Evolutionary conservation across 2,113 vertebrate species (phyloP), one percentile per base, ranked within the genome.

Genomic region (Thymallus thymallus): DNA sequence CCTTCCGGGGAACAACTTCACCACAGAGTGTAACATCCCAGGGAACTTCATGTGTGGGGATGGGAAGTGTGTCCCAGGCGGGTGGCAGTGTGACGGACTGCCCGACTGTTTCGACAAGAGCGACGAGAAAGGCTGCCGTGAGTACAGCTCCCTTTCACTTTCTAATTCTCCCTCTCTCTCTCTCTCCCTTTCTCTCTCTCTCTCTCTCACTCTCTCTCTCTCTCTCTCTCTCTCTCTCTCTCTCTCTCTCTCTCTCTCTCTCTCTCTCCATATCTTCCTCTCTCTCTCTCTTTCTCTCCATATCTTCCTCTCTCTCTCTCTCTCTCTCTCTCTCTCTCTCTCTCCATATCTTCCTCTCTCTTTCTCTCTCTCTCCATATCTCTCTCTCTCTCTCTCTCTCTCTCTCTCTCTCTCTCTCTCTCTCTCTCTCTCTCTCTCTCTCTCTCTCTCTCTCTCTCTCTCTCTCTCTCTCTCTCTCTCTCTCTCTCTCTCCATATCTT

Each of bases 31-130:
- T 85, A 98, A 98, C 93, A 97, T 96, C 85, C 97, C 97, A 2
- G 97, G 97, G 81, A 98, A 94, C 88, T 98, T 99, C 91, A 97
- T 96, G 95, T 99, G 97, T 76, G 93, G 95, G 48, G 94, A 98
- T 0, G 97, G 97, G 24, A 93, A 92, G 81, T 99, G 97, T 66
- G 95, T 99, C 85, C 96, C 95, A 0, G 96, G 96, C 0, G 90
- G 92, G 69, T 98, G 95, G 96, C 95, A 99, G 88, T 99, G 97
- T 6, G 95, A 99, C 0, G 96, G 96, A 75, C 87, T 94, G 69
- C 95, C 96, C 0, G 95, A 98, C 92, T 99, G 97, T 92, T 96
- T 95, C 13, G 97, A 98, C 88, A 94, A 93, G 88, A 98, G 97
- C 0, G 97, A 98, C 24, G 97, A 99, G 90, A 96, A 93, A 89